Base-by-base conservation (phyloP, 2,888 invertebrate species). In the Rhyacophila evoluta region DNA sequence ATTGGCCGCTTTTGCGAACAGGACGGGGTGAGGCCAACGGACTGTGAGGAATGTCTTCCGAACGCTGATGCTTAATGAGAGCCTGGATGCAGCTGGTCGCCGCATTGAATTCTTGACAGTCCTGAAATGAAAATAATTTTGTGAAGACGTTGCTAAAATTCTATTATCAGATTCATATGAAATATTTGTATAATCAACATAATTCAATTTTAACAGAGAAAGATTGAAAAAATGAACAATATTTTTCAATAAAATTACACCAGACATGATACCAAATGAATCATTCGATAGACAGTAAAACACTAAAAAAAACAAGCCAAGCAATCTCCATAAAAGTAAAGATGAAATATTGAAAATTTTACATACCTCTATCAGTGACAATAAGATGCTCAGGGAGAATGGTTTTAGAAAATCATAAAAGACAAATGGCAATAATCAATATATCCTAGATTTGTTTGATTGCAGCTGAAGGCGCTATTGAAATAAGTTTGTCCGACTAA, bases 61-160 rank as follows among this genome's bases (percentile, higher is more conserved):
- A 83, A 79, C 84, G 82, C n/a, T 84, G 83, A 75, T 86, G 83
- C 39, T 85, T 84, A 84, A 86, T 85, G 77, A 92, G 86, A 1
- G 90, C 91, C 83, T 90, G 92, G 79, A 92, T 89, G 0, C 91
- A 91, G 1, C 92, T 92, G 1, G 92, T 92, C 0, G 92, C 92
- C 11, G 92, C 91, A 86, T 92, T 92, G 87, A 92, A 92, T 80
- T 91, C 92, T 11, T 88, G 88, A 87, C 91, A 92, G 82, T 92
- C 92, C 92, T 92, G 84, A 1, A 84, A 82, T 19, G 10, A 55
- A 19, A 25, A 25, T 25, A 55, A 25, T 8, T 55, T 55, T 10
- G 25, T 55, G 10, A 55, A 38, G 41, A 5, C 27, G n/a, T n/a
- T n/a, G n/a, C n/a, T n/a, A n/a, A n/a, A n/a, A n/a, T n/a, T n/a